A percentile compares a stretch with the other conserved stretches of the same genome.
These are phyloP conservation scores for Butorides virescens DNA, from an alignment of 2,113 vertebrate species.

Conservation along the genomic window DNA sequence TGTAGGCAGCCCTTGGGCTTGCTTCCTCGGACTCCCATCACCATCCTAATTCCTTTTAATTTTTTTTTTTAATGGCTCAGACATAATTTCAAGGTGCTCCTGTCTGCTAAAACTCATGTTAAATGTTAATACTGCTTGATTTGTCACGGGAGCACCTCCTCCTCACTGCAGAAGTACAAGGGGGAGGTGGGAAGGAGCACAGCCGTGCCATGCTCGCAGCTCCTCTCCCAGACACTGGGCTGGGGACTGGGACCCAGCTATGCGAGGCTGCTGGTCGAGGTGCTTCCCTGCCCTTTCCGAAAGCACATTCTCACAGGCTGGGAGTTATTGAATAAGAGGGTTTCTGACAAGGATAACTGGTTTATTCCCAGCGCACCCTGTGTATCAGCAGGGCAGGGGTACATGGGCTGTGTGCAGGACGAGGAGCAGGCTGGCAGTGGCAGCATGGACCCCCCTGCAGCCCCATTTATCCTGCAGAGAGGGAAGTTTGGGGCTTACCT, in stretches of 20 bases:
- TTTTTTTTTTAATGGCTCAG: not conserved
- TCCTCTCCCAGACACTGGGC: rapidly evolving
- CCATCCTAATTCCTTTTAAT: rapidly evolving
- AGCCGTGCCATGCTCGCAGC: rapidly evolving
- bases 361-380: not conserved
- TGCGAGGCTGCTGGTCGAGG: not conserved
- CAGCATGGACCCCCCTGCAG: not conserved
- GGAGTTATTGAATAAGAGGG: not conserved
- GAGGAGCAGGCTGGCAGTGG: not conserved
- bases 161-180: not conserved
- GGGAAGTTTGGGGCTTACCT: not conserved
- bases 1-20: not conserved
- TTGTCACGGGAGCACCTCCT: not conserved
- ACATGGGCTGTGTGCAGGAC: not conserved
- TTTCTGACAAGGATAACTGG: not conserved
- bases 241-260: not conserved
- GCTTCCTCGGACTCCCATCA: not conserved
- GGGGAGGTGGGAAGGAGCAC: not conserved
- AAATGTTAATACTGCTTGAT: not conserved
- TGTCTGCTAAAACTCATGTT: not conserved
- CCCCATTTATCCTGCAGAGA: rapidly evolving
- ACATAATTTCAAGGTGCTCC: not conserved
- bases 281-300: not conserved
- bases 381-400: not conserved
- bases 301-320: not conserved